Conservation (phyloP, 2,113 vertebrate genomes). For the Galemys pyrenaicus region DNA sequence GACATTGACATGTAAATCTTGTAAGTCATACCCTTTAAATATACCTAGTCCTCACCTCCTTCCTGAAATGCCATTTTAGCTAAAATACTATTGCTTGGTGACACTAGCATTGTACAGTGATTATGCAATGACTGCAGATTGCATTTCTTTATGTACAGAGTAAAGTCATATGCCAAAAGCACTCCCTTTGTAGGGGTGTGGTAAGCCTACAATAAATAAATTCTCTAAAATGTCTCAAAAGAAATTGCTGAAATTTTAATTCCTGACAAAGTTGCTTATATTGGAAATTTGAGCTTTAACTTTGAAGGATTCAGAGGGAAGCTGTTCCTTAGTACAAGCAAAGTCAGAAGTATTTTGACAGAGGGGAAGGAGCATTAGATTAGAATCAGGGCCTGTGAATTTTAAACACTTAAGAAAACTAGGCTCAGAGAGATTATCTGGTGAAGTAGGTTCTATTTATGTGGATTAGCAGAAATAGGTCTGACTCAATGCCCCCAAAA, state of each 20-base stretch:
- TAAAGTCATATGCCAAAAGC: neutral
- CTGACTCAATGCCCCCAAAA: neutral
- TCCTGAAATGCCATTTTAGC: neutral
- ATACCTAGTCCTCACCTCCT: neutral
- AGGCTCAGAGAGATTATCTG: neutral
- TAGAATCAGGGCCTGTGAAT: neutral
- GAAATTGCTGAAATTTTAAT: slow-evolving; percentile 12
- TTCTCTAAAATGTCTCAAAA: neutral
- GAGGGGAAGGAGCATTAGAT: neutral
- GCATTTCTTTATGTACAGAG: neutral
- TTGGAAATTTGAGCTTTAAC: neutral
- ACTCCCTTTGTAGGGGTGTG: neutral
- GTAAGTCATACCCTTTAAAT: slow-evolving; percentile 39
- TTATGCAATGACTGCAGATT: slow-evolving; percentile 14
- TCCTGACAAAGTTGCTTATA: neutral
- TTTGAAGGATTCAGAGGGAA: slow-evolving; percentile 22
- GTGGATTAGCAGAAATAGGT: slow-evolving; percentile 6
- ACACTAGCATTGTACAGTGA: neutral
- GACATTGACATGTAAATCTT: neutral
- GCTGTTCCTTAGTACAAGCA: neutral
- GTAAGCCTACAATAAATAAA: neutral
- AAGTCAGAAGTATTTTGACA: neutral
- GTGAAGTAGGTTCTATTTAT: neutral
- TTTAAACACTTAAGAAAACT: neutral
- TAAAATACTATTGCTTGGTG: neutral